phyloP scores from a whole-genome alignment of 64 coral and sea anemone genomes.

The Montipora capricornis region DNA sequence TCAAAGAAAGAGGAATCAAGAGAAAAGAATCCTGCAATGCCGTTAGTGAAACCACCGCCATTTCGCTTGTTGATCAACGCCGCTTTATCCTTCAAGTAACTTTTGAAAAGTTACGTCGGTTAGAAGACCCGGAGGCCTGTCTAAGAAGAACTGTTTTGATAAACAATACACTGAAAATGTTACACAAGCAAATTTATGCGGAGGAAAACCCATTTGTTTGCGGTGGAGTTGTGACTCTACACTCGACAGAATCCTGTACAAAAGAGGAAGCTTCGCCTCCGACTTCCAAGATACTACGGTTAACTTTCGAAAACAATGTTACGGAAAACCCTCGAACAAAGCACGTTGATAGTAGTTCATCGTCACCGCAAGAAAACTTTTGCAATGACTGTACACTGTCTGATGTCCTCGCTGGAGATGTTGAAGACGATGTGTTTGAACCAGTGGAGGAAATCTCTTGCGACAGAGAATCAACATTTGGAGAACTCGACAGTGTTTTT shows the following conservation, averaged over 20 bases:
- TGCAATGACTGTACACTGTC: slow-evolving; percentile 64
- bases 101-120: slow-evolving; percentile 92
- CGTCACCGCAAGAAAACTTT: neutral
- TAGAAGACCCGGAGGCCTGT: slow-evolving; percentile 96
- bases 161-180: slow-evolving; percentile 95
- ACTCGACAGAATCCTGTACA: slow-evolving; percentile 12
- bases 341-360: slow-evolving; percentile 16
- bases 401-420: slow-evolving; percentile 48
- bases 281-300: slow-evolving; percentile 44
- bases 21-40: slow-evolving; percentile 36
- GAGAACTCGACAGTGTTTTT: slow-evolving; percentile 91
- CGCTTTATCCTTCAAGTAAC: slow-evolving; percentile 91
- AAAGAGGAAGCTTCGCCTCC: slow-evolving; percentile 44
- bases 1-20: slow-evolving; percentile 62
- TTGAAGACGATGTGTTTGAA: slow-evolving; percentile 72
- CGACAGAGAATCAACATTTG: slow-evolving; percentile 75
- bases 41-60: slow-evolving; percentile 4
- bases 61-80: slow-evolving; percentile 48
- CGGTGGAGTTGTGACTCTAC: slow-evolving; percentile 53
- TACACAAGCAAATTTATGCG: slow-evolving; percentile 87
- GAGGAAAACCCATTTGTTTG: slow-evolving; percentile 83
- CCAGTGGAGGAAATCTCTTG: slow-evolving; percentile 45
- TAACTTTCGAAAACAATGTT: slow-evolving; percentile 37
- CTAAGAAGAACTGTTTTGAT: slow-evolving; percentile 94
- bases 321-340: slow-evolving; percentile 24